Evolutionary conservation across 2,797 vertebrate species (phyloP).

Genomic region (Chelidonichthys spinosus): DNA sequence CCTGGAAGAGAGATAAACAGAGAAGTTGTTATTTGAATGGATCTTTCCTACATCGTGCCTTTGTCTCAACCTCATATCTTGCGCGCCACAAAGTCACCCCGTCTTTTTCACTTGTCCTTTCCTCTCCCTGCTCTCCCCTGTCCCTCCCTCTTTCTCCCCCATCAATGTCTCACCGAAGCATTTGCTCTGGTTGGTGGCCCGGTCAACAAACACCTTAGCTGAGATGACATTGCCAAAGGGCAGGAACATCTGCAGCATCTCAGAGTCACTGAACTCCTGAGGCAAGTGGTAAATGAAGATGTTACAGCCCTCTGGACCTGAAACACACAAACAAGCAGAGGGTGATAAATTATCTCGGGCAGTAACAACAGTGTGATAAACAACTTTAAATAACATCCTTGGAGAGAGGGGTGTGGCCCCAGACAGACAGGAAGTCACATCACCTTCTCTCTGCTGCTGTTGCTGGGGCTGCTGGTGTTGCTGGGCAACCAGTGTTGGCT

Average conservation of each 20-base stretch:
- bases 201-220: slow-evolving; percentile 95
- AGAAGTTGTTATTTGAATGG: slow-evolving; percentile 13
- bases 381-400: slow-evolving; percentile 61
- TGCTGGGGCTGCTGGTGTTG: slow-evolving; percentile 92
- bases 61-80: slow-evolving; percentile 25
- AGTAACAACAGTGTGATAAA: slow-evolving; percentile 55
- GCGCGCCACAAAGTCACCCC: slow-evolving; percentile 32
- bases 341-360: slow-evolving; percentile 53
- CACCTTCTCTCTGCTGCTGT: slow-evolving; percentile 92
- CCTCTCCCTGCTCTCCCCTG: slow-evolving; percentile 27
- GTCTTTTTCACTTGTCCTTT: slow-evolving; percentile 51
- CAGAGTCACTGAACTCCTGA: slow-evolving; percentile 95
- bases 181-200: slow-evolving; percentile 97
- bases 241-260: slow-evolving; percentile 97
- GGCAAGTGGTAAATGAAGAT: slow-evolving; percentile 99
- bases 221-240: slow-evolving; percentile 96
- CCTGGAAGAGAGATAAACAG: slow-evolving; percentile 69
- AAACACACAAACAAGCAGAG: slow-evolving; percentile 36
- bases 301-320: slow-evolving; percentile 96
- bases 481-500: slow-evolving; percentile 89
- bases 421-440: slow-evolving; percentile 76
- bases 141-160: slow-evolving; percentile 32
- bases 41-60: neutral
- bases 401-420: slow-evolving; percentile 62
- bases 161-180: slow-evolving; percentile 89